Percentiles rank a stretch among this genome's conserved stretches.
Conservation (phyloP, 1,140 invertebrate species). For the Matsumurasca onukii region DNA sequence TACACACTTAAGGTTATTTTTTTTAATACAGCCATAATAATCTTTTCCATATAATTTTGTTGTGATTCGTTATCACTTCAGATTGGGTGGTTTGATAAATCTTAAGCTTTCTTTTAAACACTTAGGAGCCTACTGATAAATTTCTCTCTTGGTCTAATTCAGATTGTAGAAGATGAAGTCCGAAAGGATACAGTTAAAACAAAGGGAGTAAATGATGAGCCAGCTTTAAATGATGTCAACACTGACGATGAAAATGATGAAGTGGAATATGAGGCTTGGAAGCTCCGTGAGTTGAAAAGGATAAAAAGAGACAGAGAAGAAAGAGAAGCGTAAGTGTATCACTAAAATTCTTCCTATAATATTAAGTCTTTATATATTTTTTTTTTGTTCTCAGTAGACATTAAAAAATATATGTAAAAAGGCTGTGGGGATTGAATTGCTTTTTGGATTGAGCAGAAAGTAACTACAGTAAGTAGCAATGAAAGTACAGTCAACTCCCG, state of each 20-base stretch:
- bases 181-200: conserved; percentile 65
- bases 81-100: neutral
- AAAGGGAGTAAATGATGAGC: conserved; percentile 58
- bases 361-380: neutral
- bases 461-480: too few relatives aligned
- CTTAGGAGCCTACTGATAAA: neutral
- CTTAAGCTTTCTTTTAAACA: neutral
- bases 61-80: neutral
- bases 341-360: neutral
- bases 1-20: conserved; percentile 77
- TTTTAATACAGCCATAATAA: neutral
- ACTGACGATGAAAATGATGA: conserved; percentile 99
- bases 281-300: conserved; percentile 92
- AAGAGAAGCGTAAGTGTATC: conserved; percentile 74
- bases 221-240: conserved; percentile 81
- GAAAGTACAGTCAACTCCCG: too few relatives aligned
- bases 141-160: conserved; percentile 35
- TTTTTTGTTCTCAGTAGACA: conserved; percentile 19
- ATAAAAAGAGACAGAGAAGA: conserved; percentile 96
- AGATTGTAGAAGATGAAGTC: conserved; percentile 88
- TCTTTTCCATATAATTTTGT: neutral
- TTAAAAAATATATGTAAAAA: conserved; percentile 22
- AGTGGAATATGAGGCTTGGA: conserved; percentile 97
- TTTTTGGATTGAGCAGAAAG: too few relatives aligned
- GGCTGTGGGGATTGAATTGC: conserved; percentile 28